These are phyloP conservation scores for Platyura marginata DNA, from an alignment of 1,140 invertebrate genomes.

Conservation along the genomic window DNA sequence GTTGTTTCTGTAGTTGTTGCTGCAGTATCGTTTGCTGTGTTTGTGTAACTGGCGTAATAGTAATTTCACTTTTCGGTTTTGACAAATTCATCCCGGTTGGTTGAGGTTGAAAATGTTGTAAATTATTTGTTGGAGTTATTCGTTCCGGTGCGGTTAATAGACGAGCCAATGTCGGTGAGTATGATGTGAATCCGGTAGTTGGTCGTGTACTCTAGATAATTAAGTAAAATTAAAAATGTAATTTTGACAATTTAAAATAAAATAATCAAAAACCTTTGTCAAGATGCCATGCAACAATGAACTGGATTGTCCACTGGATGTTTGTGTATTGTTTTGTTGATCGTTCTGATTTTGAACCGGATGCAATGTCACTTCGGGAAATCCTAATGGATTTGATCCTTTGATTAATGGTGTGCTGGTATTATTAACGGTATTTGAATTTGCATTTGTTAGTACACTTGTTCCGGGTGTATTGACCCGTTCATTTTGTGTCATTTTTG, in stretches of 20 bases:
- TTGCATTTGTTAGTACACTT: background rate
- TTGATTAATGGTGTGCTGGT: slow-evolving; percentile 4
- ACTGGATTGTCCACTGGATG: slow-evolving; percentile 28
- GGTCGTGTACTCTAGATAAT: slow-evolving; percentile 6
- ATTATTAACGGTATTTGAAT: background rate
- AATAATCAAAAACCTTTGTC: slow-evolving; percentile 33
- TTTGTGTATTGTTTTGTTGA: slow-evolving; percentile 6
- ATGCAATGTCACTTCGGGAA: slow-evolving; percentile 57
- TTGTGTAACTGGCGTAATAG: slow-evolving; percentile 27
- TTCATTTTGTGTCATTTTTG: slow-evolving; percentile 33
- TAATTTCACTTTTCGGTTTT: slow-evolving; percentile 25
- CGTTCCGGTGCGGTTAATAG: slow-evolving; percentile 45
- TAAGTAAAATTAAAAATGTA: background rate
- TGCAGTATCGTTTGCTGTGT: slow-evolving; percentile 2
- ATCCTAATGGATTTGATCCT: slow-evolving; percentile 25
- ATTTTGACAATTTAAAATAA: background rate
- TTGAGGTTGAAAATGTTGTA: background rate
- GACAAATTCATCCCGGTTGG: background rate
- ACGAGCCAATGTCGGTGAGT: slow-evolving; percentile 59
- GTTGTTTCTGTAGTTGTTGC: slow-evolving; percentile 3
- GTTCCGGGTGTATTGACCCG: too few relatives aligned
- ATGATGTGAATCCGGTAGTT: slow-evolving; percentile 27
- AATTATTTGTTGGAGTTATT: slow-evolving; percentile 1
- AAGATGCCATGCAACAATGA: slow-evolving; percentile 56
- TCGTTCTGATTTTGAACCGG: slow-evolving; percentile 17